Conservation (phyloP, 2,888 invertebrate species). For the Oligia latruncula region DNA sequence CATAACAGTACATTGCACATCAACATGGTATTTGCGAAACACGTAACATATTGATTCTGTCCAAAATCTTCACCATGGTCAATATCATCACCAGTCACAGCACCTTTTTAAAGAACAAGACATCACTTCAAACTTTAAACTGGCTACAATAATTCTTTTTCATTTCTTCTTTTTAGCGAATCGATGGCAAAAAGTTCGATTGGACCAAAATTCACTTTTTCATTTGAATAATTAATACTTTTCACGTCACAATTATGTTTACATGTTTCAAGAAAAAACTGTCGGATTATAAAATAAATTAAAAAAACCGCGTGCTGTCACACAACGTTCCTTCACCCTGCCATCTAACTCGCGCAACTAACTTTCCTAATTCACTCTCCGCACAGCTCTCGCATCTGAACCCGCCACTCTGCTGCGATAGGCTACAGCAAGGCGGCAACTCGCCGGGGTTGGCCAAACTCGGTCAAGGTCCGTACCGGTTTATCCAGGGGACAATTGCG, state of each 20-base stretch:
- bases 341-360: conserved; percentile 12
- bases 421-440: conserved; percentile 29
- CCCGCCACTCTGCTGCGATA: conserved; percentile 21
- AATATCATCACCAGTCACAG: neutral
- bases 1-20: conserved; percentile 48
- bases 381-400: conserved; percentile 43
- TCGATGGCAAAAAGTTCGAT: neutral
- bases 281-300: neutral
- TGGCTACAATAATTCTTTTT: neutral
- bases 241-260: neutral
- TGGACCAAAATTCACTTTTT: neutral
- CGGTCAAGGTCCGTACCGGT: conserved; percentile 59
- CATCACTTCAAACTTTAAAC: too few species aligned
- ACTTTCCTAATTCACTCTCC: conserved; percentile 16
- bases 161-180: neutral
- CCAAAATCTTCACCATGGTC: neutral
- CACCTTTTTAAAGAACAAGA: neutral
- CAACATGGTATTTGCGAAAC: conserved; percentile 40
- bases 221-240: neutral
- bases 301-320: neutral
- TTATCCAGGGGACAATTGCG: conserved; percentile 53
- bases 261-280: neutral
- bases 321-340: neutral
- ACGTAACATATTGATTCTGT: neutral
- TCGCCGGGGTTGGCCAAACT: conserved; percentile 51